Percentiles rank a stretch among this genome's conserved stretches.
Conservation (phyloP, 2,113 vertebrate species). For the Uropsilus gracilis region DNA sequence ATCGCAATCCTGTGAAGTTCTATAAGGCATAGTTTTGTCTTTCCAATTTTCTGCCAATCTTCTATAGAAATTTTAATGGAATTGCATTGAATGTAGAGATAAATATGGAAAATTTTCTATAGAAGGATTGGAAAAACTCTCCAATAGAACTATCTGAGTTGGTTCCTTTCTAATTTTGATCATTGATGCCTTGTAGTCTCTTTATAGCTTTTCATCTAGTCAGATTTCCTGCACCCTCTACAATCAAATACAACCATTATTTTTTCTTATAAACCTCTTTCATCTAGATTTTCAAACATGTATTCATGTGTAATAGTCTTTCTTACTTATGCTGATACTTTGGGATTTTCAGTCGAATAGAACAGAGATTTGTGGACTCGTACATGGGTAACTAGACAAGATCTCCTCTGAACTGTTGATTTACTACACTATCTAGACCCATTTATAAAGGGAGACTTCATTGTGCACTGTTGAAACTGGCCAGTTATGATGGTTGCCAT, state of each 20-base stretch:
- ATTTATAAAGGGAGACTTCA: neutral
- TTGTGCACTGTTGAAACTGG: neutral
- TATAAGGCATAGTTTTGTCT: neutral
- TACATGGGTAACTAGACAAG: neutral
- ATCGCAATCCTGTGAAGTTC: constrained; percentile 8
- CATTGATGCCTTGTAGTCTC: neutral
- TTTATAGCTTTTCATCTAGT: neutral
- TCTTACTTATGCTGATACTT: neutral
- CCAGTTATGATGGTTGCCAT: neutral
- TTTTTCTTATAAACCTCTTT: neutral
- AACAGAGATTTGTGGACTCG: neutral
- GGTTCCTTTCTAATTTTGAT: neutral
- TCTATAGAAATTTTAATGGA: neutral
- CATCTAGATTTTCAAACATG: constrained; percentile 38
- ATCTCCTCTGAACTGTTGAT: neutral
- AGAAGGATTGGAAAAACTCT: neutral
- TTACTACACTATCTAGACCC: neutral
- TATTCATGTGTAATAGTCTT: neutral
- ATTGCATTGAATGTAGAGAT: neutral
- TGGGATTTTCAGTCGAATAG: neutral
- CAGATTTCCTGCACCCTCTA: neutral
- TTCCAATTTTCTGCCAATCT: neutral
- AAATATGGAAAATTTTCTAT: neutral
- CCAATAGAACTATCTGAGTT: neutral
- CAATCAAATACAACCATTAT: neutral